phyloP scores from a whole-genome alignment of 2,888 invertebrate genomes.

The Aphrophora alni region DNA sequence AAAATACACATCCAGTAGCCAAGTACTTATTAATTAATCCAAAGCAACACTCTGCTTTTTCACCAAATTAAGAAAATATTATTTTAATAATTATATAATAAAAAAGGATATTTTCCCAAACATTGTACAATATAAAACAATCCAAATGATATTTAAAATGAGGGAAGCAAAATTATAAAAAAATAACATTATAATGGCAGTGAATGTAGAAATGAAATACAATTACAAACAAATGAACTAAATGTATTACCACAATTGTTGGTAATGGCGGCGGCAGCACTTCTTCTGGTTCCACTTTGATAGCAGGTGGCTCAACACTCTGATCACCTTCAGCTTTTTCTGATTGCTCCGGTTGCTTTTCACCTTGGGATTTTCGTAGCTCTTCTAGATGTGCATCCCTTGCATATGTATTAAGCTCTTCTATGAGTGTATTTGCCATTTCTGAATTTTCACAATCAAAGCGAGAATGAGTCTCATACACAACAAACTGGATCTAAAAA shows the following conservation, averaged over 20 bases:
- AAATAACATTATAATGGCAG: too few relatives aligned
- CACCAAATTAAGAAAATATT: too few relatives aligned
- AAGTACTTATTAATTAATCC: too few relatives aligned
- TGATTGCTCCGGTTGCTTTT: slow-evolving; percentile 23
- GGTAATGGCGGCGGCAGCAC: background rate
- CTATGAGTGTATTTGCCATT: slow-evolving; percentile 72
- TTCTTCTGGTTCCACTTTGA: slow-evolving; percentile 18
- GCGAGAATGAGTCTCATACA: slow-evolving; percentile 84
- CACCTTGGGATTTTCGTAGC: slow-evolving; percentile 20
- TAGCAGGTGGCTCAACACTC: slow-evolving; percentile 3
- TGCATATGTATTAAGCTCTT: slow-evolving; percentile 74
- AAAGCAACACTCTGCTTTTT: too few relatives aligned
- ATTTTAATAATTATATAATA: too few relatives aligned
- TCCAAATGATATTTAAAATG: too few relatives aligned
- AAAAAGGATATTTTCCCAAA: too few relatives aligned
- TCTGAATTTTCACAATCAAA: slow-evolving; percentile 75
- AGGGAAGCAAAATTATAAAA: too few relatives aligned
- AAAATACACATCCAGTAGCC: too few relatives aligned
- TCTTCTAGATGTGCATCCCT: slow-evolving; percentile 65
- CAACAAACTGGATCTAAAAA: slow-evolving; percentile 72
- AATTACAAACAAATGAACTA: too few relatives aligned
- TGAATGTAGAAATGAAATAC: too few relatives aligned
- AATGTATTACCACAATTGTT: background rate
- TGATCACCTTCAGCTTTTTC: slow-evolving; percentile 43
- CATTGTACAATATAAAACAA: too few relatives aligned